Conservation (phyloP, 2,113 vertebrate species). For the Malaclemys terrapin region DNA sequence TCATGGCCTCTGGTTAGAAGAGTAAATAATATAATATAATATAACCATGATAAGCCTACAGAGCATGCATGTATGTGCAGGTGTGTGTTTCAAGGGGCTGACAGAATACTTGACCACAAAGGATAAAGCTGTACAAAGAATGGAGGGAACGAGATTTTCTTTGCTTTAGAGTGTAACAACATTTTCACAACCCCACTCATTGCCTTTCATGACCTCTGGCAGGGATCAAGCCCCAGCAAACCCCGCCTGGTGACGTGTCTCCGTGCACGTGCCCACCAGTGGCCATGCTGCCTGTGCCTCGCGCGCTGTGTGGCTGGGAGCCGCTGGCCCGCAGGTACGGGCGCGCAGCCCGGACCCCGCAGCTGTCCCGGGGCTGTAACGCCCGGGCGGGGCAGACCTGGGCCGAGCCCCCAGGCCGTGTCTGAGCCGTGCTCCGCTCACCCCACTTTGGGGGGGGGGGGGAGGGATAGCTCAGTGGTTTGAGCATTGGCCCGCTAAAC, state of each 20-base stretch:
- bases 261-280: rapidly evolving
- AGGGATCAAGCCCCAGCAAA: background rate
- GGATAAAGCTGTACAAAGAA: background rate
- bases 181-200: rapidly evolving
- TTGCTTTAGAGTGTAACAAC: background rate
- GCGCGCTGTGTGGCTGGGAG: background rate
- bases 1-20: background rate
- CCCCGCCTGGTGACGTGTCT: rapidly evolving
- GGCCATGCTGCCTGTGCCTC: background rate
- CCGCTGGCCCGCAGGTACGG: background rate
- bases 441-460: too few species aligned
- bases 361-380: background rate
- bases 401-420: background rate
- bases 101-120: background rate
- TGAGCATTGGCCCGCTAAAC: too few species aligned
- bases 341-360: background rate
- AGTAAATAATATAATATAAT: background rate
- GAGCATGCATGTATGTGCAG: too few species aligned
- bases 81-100: background rate
- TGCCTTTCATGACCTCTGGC: background rate
- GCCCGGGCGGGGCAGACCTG: too few species aligned
- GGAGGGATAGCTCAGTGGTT: too few species aligned
- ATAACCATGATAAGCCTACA: background rate
- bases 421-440: too few species aligned
- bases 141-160: background rate